phyloP scores from a whole-genome alignment of 2,797 vertebrate genomes.

The Gallirallus australis region DNA sequence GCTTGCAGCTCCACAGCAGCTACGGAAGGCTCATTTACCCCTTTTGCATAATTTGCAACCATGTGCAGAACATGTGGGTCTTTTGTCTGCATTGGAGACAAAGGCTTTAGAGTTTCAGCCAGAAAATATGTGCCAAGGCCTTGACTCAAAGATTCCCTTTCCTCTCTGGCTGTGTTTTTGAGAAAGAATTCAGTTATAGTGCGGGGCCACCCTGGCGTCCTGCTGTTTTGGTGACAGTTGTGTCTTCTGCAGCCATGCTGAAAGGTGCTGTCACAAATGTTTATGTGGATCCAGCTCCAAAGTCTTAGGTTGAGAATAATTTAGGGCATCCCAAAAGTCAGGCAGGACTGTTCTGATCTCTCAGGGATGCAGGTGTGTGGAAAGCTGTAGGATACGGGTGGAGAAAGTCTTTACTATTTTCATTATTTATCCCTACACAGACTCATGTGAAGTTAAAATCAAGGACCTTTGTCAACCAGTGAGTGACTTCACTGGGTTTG shows the following conservation, averaged over 20 bases:
- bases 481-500: background rate
- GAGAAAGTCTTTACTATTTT: background rate
- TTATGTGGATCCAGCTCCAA: background rate
- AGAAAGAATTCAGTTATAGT: background rate
- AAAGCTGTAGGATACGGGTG: background rate
- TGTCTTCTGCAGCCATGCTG: background rate
- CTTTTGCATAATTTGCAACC: background rate
- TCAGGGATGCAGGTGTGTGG: background rate
- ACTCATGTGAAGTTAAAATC: background rate
- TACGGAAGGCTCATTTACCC: background rate
- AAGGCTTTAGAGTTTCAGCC: background rate
- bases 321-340: background rate
- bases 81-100: background rate
- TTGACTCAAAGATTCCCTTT: background rate
- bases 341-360: background rate
- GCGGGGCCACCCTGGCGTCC: background rate
- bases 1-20: background rate
- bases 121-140: background rate
- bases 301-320: background rate
- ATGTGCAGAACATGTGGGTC: fast-evolving
- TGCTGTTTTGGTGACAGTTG: background rate
- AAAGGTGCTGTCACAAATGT: background rate
- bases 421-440: background rate
- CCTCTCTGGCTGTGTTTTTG: background rate
- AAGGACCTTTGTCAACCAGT: background rate